phyloP scores from a whole-genome alignment of 2,888 invertebrate species.

The Dastarcus helophoroides region DNA sequence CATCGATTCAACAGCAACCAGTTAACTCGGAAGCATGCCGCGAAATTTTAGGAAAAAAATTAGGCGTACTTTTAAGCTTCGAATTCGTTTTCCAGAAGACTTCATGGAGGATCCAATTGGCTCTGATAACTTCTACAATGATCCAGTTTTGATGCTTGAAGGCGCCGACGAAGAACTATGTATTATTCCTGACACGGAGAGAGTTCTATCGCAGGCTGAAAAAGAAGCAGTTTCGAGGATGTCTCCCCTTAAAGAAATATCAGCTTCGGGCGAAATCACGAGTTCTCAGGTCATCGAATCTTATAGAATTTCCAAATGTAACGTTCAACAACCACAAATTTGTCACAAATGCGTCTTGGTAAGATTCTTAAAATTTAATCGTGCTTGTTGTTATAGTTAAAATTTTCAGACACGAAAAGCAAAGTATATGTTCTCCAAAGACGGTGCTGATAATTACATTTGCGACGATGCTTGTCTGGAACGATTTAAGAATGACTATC shows the following conservation, averaged over 20 bases:
- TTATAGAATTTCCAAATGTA: slow-evolving; percentile 22
- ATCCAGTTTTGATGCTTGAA: slow-evolving; percentile 24
- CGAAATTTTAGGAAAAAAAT: too few species aligned
- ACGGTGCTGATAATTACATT: slow-evolving; percentile 40
- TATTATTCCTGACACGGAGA: slow-evolving; percentile 55
- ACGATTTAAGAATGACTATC: slow-evolving; percentile 33
- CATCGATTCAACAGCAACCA: too few species aligned
- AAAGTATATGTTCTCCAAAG: slow-evolving; percentile 32
- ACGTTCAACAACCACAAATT: slow-evolving; percentile 26
- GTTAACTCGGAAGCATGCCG: too few species aligned
- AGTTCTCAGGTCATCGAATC: slow-evolving; percentile 9
- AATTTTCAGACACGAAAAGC: slow-evolving; percentile 34
- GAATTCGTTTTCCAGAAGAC: too few species aligned
- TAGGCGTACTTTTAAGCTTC: too few species aligned
- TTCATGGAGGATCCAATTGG: slow-evolving; percentile 26
- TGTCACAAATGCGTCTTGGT: slow-evolving; percentile 41
- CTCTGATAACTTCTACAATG: slow-evolving; percentile 20
- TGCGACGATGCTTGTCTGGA: slow-evolving; percentile 50
- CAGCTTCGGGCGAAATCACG: slow-evolving; percentile 1
- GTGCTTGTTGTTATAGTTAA: slow-evolving; percentile 5
- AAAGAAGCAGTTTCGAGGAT: slow-evolving; percentile 11
- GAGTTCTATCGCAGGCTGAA: slow-evolving; percentile 47
- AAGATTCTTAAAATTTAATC: slow-evolving; percentile 14
- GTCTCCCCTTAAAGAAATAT: slow-evolving; percentile 5
- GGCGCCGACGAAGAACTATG: slow-evolving; percentile 59